A percentile compares a stretch with the other conserved stretches of the same genome.
Evolutionary conservation across 2,797 vertebrate species (phyloP).

Genomic region (Chelmon rostratus): DNA sequence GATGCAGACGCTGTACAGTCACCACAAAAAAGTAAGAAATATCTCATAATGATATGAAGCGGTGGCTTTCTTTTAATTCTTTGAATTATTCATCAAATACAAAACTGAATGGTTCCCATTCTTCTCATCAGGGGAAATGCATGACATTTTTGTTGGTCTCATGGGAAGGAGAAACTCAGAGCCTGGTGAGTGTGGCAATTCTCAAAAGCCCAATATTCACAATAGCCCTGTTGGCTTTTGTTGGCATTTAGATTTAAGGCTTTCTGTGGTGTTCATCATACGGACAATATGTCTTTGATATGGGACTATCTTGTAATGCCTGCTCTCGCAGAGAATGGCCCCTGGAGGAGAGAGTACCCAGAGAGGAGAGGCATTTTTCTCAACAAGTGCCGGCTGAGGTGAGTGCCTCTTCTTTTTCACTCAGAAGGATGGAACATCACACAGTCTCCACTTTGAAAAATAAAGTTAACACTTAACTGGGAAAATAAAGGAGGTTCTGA

Average conservation of each 20-base stretch:
- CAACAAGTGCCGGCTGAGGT: slow-evolving; percentile 89
- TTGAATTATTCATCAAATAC: not conserved
- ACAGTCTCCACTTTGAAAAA: not conserved
- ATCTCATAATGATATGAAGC: not conserved
- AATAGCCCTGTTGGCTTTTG: not conserved
- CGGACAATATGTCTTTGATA: not conserved
- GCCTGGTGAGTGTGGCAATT: slow-evolving; percentile 70
- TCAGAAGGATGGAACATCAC: slow-evolving; percentile 12
- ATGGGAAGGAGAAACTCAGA: slow-evolving; percentile 93
- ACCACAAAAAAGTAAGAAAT: slow-evolving; percentile 91
- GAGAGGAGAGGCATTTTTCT: slow-evolving; percentile 84
- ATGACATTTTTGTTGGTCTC: slow-evolving; percentile 97
- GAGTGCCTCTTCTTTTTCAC: slow-evolving; percentile 34
- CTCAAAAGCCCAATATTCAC: not conserved
- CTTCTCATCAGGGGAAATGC: slow-evolving; percentile 91
- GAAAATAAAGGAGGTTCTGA: not conserved
- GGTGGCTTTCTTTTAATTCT: not conserved
- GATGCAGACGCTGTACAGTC: slow-evolving; percentile 79
- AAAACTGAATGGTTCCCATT: not conserved
- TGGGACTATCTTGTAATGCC: slow-evolving; percentile 36
- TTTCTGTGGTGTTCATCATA: slow-evolving; percentile 9
- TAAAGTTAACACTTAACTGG: not conserved
- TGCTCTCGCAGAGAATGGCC: slow-evolving; percentile 77
- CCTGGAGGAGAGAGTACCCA: slow-evolving; percentile 82
- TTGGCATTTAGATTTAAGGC: not conserved